phyloP scores from a whole-genome alignment of 2,797 vertebrate genomes.

The Echiichthys vipera region DNA sequence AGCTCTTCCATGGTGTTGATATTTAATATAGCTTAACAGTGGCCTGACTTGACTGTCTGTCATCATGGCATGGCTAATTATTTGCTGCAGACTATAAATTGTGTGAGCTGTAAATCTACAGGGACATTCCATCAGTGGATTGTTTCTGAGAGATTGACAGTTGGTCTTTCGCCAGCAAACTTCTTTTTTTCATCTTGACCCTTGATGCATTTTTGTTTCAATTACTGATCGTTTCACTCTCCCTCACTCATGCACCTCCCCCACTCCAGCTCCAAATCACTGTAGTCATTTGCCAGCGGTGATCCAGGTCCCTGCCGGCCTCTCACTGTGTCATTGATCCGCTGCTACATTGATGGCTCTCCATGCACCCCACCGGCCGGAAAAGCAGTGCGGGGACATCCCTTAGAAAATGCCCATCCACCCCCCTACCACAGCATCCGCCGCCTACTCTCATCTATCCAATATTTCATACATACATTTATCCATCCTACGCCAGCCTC shows the following conservation, averaged over 20 bases:
- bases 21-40: conserved; percentile 19
- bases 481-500: conserved; percentile 55
- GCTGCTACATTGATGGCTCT: conserved; percentile 37
- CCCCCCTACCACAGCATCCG: conserved; percentile 6
- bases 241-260: conserved; percentile 52
- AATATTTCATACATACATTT: conserved; percentile 38
- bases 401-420: conserved; percentile 29
- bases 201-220: conserved; percentile 44
- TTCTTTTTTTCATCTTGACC: not conserved
- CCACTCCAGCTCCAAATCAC: conserved; percentile 51
- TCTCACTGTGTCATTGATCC: conserved; percentile 69
- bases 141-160: conserved; percentile 29
- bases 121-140: conserved; percentile 19
- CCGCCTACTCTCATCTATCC: conserved; percentile 39
- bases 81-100: conserved; percentile 14
- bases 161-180: not conserved
- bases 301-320: conserved; percentile 58
- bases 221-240: conserved; percentile 50
- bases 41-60: conserved; percentile 32
- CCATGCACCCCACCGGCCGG: conserved; percentile 10
- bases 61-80: not conserved
- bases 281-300: conserved; percentile 58
- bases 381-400: conserved; percentile 36
- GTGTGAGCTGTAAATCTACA: conserved; percentile 21
- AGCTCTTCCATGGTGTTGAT: conserved; percentile 9